Base-by-base conservation (phyloP, 2,888 invertebrate species). In the Listrodromus nycthemerus region DNA sequence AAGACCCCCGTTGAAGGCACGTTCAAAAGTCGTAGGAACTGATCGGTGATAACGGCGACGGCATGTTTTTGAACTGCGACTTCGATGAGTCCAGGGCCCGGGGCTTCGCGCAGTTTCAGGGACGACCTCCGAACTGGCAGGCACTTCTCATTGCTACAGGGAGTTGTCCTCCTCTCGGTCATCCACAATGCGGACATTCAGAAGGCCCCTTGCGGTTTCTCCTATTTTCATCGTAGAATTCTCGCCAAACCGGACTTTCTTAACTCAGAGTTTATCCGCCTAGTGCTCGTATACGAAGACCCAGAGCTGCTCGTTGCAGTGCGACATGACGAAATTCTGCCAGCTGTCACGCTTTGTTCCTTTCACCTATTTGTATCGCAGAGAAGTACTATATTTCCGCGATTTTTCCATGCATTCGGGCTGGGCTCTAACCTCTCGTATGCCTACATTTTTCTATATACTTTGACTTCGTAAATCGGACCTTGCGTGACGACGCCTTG, bases 251-350 rank as follows among this genome's bases (percentile, higher is more conserved):
- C n/a, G n/a, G n/a, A n/a, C n/a, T n/a, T n/a, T n/a, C n/a, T n/a
- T n/a, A 7, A 81, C 24, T 6, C 67, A 65, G 13, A 85, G 27
- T 55, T 85, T 85, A 1, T 37, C 19, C 10, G 80, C 79, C 33
- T 80, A 73, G 7, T 80, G 77, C 70, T 84, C 86, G 45, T 87
- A 87, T 13, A 85, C 84, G 82, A 83, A 74, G 66, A 83, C 84
- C 69, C 85, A 86, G 30, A 77, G 63, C 65, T 86, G 37, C 76
- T 79, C 10, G 55, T 70, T 77, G 4, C 87, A 86, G 71, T 85
- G 45, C 69, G 85, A 75, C 70, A 83, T 83, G 48, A 85, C 82
- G 67, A 84, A 83, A 13, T 81, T 52, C 45, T 63, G 50, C 80
- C 80, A 65, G 65, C 77, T 80, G 0, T 27, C 73, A 24, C 37